phyloP scores from a whole-genome alignment of 2,888 invertebrate species.

The Holacanthella duospinosa region DNA sequence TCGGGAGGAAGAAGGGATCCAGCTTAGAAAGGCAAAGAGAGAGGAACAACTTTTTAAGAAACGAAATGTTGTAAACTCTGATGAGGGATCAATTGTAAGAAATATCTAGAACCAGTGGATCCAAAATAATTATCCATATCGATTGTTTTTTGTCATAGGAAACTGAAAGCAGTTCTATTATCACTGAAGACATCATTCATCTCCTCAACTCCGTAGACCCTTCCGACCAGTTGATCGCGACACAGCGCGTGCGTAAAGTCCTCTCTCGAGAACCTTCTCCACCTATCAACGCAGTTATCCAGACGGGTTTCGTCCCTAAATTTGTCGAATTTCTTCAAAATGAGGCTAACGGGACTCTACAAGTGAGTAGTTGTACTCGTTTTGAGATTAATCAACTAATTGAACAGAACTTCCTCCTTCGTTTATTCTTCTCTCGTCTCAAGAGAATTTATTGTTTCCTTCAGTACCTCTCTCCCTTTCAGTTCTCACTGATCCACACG shows the following conservation, averaged over 20 bases:
- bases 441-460: background rate
- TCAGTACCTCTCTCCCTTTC: too few relatives aligned
- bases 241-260: constrained; percentile 85
- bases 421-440: background rate
- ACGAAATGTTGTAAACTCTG: constrained; percentile 60
- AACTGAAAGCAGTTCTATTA: constrained; percentile 41
- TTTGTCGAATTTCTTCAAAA: constrained; percentile 84
- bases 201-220: constrained; percentile 65
- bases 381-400: too few relatives aligned
- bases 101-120: background rate
- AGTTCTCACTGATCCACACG: too few relatives aligned
- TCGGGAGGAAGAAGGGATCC: constrained; percentile 91
- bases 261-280: constrained; percentile 91
- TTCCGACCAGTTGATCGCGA: constrained; percentile 71
- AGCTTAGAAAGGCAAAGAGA: constrained; percentile 85
- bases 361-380: too few relatives aligned
- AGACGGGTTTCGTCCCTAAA: constrained; percentile 83
- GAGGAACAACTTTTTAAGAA: constrained; percentile 89
- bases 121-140: background rate
- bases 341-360: constrained; percentile 70
- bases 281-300: constrained; percentile 92
- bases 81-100: constrained; percentile 8
- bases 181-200: constrained; percentile 73
- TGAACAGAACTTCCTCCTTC: background rate
- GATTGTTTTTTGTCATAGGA: constrained; percentile 16